Evolutionary conservation across 2,113 vertebrate genomes (phyloP).

Genomic region (Emberiza fucata): DNA sequence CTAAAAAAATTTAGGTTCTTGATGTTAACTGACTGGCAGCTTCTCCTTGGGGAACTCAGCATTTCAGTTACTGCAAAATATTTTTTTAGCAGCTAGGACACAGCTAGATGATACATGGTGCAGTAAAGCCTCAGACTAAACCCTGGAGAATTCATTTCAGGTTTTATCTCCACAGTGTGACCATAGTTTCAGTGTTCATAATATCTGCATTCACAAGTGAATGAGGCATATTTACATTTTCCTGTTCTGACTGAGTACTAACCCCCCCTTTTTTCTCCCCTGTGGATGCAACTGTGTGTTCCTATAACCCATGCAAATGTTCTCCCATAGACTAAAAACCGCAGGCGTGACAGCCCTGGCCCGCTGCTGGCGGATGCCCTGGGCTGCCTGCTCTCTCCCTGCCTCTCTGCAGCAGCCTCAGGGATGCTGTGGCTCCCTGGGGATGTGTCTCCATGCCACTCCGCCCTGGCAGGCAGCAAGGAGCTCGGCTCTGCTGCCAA

Average conservation of each 20-base stretch:
- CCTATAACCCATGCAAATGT: neutral
- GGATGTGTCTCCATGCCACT: neutral
- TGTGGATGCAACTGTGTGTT: neutral
- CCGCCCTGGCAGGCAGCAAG: accelerated
- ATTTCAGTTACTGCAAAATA: neutral
- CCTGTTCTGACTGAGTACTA: neutral
- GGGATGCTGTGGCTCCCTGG: neutral
- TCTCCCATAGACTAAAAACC: neutral
- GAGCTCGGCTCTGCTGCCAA: neutral
- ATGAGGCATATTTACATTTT: conserved; percentile 33
- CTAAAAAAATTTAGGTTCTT: conserved; percentile 21
- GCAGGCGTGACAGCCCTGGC: neutral
- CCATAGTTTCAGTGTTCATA: neutral
- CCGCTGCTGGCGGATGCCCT: accelerated
- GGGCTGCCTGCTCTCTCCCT: neutral
- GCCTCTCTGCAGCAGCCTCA: conserved; percentile 19
- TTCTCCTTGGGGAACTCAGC: neutral
- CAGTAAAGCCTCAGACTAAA: neutral
- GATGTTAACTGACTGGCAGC: neutral
- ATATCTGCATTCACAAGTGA: neutral
- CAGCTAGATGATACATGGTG: neutral
- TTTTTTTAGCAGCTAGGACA: neutral
- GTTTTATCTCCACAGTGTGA: neutral
- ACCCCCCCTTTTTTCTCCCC: accelerated
- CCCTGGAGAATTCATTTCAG: conserved; percentile 18